A percentile compares a stretch with the other conserved stretches of the same genome.
phyloP scores from a whole-genome alignment of 2,888 invertebrate species.

The Eucera pruinosa region DNA sequence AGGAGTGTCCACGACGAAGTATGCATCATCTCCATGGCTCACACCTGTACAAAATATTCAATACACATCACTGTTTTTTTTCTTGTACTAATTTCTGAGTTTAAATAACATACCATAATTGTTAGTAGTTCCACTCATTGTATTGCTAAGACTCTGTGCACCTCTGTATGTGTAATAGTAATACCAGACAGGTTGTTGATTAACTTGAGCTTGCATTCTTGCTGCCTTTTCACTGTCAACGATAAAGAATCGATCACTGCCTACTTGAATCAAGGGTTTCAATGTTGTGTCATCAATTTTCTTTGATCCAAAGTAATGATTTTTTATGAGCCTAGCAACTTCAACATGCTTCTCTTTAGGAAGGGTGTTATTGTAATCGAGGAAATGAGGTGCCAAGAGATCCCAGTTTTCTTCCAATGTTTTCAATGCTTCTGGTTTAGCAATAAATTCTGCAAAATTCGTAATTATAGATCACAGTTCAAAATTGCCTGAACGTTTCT shows the following conservation, averaged over 20 bases:
- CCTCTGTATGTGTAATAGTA: constrained; percentile 88
- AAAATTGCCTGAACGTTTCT: not conserved
- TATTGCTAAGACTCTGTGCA: constrained; percentile 86
- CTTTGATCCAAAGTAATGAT: constrained; percentile 86
- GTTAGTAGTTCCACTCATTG: constrained; percentile 85
- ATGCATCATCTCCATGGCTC: constrained; percentile 88
- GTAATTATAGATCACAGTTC: not conserved
- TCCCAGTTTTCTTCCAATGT: constrained; percentile 87
- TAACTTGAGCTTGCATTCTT: constrained; percentile 86
- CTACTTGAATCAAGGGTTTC: constrained; percentile 84
- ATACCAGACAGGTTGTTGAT: constrained; percentile 87
- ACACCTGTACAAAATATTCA: constrained; percentile 84
- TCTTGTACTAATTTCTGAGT: not conserved
- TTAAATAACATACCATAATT: constrained; percentile 85
- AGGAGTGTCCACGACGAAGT: constrained; percentile 85
- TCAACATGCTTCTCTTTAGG: constrained; percentile 84
- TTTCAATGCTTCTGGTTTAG: constrained; percentile 84
- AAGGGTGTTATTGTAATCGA: constrained; percentile 87
- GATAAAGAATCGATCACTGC: constrained; percentile 88
- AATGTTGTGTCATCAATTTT: constrained; percentile 83
- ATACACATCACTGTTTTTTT: not conserved
- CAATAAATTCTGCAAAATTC: constrained; percentile 82
- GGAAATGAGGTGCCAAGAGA: constrained; percentile 87
- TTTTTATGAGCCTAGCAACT: constrained; percentile 86
- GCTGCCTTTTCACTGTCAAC: constrained; percentile 87